Conservation (phyloP, 2,888 invertebrate genomes). For the Microdon myrmicae region DNA sequence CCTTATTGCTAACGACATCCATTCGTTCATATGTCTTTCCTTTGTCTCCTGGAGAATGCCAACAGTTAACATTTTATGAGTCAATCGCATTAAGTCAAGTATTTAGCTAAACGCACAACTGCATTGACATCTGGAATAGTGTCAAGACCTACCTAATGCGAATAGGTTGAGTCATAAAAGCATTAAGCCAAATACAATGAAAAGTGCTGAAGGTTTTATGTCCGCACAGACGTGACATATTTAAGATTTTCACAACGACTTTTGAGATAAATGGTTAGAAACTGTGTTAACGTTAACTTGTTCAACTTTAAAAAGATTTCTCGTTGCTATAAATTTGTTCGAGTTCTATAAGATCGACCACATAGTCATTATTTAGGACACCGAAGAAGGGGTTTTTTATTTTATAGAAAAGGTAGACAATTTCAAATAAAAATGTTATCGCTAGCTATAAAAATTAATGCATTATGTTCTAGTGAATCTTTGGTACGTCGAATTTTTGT, state of each 20-base stretch:
- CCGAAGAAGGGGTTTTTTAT: too few species aligned
- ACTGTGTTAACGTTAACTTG: conserved; percentile 6
- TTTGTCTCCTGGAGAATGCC: neutral
- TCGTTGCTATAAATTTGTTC: too few species aligned
- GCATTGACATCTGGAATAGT: conserved; percentile 7
- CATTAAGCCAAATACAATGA: conserved; percentile 16
- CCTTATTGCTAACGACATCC: neutral
- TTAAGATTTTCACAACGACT: conserved; percentile 20
- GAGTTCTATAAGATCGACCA: too few species aligned
- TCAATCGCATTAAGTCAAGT: conserved; percentile 14
- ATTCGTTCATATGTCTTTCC: too few species aligned
- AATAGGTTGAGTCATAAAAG: conserved; percentile 24
- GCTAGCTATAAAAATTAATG: too few species aligned
- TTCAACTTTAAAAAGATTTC: too few species aligned
- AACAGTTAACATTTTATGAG: conserved; percentile 10
- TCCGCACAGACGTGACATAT: conserved; percentile 24
- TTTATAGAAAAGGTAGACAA: neutral
- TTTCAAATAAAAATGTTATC: conserved; percentile 1
- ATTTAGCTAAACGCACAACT: conserved; percentile 4
- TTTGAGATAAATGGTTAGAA: conserved; percentile 8
- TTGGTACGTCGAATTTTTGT: too few species aligned
- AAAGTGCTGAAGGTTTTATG: conserved; percentile 6
- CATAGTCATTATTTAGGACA: too few species aligned
- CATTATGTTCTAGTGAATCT: too few species aligned
- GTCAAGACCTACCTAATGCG: conserved; percentile 18